Evolutionary conservation across 1,140 invertebrate species (phyloP).

Genomic region (Gonatopus flavifemur): DNA sequence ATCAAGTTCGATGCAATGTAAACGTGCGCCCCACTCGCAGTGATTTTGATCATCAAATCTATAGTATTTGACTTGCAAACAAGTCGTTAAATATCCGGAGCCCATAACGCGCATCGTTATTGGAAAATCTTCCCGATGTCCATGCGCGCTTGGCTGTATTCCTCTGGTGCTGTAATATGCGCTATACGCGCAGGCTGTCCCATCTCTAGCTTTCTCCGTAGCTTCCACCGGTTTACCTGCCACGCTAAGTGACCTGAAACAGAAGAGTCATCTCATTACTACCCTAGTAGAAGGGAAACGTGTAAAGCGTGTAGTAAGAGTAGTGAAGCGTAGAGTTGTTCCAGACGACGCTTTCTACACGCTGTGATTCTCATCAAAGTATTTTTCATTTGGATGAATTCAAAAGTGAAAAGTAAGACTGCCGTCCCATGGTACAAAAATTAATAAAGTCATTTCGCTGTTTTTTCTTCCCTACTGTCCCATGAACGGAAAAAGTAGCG

Average conservation of each 20-base stretch:
- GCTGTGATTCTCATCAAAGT: too few relatives aligned
- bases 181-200: slow-evolving; percentile 57
- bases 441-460: too few relatives aligned
- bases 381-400: too few relatives aligned
- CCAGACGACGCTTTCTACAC: too few relatives aligned
- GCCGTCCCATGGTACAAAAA: too few relatives aligned
- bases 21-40: slow-evolving; percentile 60
- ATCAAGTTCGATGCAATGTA: slow-evolving; percentile 63
- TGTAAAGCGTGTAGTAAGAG: too few relatives aligned
- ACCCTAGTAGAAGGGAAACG: too few relatives aligned
- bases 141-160: slow-evolving; percentile 45
- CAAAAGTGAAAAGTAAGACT: too few relatives aligned
- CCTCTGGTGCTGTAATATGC: slow-evolving; percentile 54
- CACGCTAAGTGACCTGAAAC: slow-evolving; percentile 51
- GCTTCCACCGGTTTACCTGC: slow-evolving; percentile 51
- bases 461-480: too few relatives aligned
- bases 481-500: too few relatives aligned
- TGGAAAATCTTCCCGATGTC: slow-evolving; percentile 53
- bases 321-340: too few relatives aligned
- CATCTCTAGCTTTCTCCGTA: slow-evolving; percentile 52
- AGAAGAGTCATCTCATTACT: too few relatives aligned
- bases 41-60: slow-evolving; percentile 58
- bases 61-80: slow-evolving; percentile 63
- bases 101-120: slow-evolving; percentile 55
- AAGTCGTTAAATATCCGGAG: slow-evolving; percentile 56